Percentiles rank a stretch among this genome's conserved stretches.
These are phyloP conservation scores for Rosalia funebris DNA, from an alignment of 2,888 invertebrate species.

Conservation along the genomic window DNA sequence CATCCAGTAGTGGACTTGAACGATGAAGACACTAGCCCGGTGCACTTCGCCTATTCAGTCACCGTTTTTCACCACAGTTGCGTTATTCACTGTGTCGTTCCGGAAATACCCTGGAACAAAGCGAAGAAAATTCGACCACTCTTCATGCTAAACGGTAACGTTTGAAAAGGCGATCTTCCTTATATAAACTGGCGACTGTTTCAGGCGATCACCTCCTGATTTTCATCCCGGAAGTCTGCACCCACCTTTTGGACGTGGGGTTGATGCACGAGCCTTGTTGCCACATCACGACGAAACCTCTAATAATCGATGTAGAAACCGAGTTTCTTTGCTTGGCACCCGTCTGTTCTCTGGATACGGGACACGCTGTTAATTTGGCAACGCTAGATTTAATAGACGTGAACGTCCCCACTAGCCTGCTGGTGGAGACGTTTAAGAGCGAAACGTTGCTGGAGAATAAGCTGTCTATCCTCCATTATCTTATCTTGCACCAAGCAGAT, in stretches of 20 bases:
- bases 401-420: conserved; percentile 72
- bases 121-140: conserved; percentile 82
- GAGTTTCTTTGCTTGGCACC: conserved; percentile 72
- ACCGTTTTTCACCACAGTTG: conserved; percentile 85
- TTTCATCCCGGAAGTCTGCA: conserved; percentile 84
- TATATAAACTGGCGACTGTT: conserved; percentile 46
- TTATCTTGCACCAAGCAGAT: conserved; percentile 81
- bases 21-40: conserved; percentile 69
- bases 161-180: background rate
- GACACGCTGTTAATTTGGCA: conserved; percentile 73
- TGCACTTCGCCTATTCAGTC: conserved; percentile 87
- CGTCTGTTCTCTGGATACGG: conserved; percentile 67
- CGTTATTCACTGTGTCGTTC: conserved; percentile 84
- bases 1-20: conserved; percentile 66
- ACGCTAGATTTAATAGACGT: conserved; percentile 79
- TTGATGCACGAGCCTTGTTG: conserved; percentile 85
- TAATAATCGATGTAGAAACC: conserved; percentile 73
- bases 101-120: conserved; percentile 81
- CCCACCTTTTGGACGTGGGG: conserved; percentile 86
- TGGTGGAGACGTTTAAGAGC: conserved; percentile 76
- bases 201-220: conserved; percentile 84
- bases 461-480: conserved; percentile 83
- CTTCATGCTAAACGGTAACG: conserved; percentile 75
- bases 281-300: conserved; percentile 76
- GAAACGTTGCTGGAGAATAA: conserved; percentile 76